phyloP scores from a whole-genome alignment of 2,888 invertebrate genomes.

The Limnephilus lunatus region DNA sequence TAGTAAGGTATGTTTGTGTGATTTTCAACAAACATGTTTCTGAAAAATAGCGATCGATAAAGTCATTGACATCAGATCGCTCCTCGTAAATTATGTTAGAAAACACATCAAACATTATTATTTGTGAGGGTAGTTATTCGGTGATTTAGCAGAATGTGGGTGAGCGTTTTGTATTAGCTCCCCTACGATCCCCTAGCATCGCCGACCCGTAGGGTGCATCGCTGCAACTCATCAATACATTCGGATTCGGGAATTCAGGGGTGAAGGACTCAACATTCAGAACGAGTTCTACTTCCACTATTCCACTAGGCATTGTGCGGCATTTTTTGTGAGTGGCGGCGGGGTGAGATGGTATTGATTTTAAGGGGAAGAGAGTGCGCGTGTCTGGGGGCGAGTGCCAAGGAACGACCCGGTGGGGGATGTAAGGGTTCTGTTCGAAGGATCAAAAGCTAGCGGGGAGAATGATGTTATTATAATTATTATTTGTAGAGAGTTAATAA shows the following conservation, averaged over 20 bases:
- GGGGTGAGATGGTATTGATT: conserved; percentile 53
- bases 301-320: conserved; percentile 47
- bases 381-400: conserved; percentile 31
- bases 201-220: conserved; percentile 36
- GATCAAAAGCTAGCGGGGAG: neutral
- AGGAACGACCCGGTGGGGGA: neutral
- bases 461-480: neutral
- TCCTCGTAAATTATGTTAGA: neutral
- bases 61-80: neutral
- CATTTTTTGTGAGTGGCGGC: conserved; percentile 42
- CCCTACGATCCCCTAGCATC: conserved; percentile 16
- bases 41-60: neutral
- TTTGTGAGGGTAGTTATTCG: neutral
- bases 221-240: conserved; percentile 63
- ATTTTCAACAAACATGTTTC: neutral
- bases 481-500: neutral
- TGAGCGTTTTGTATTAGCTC: conserved; percentile 24
- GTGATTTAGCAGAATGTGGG: conserved; percentile 2
- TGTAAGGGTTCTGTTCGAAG: neutral
- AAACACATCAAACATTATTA: neutral
- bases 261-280: neutral
- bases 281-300: conserved; percentile 29
- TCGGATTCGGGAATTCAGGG: conserved; percentile 52
- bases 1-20: neutral
- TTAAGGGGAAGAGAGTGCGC: conserved; percentile 26